Evolutionary conservation across 2,113 vertebrate genomes (phyloP).

Genomic region (Cochlearius cochlearius): DNA sequence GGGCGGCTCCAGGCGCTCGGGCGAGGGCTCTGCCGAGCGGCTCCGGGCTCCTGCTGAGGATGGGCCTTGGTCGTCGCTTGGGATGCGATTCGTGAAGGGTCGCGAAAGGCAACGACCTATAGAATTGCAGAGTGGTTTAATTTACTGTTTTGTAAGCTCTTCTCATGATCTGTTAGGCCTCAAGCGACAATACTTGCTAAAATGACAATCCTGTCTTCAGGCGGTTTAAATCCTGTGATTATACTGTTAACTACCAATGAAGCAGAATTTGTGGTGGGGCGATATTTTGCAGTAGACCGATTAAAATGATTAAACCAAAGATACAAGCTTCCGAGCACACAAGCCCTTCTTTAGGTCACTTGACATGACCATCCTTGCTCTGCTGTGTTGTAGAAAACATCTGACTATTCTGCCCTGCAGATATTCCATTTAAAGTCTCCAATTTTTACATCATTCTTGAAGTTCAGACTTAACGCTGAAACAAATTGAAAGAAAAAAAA

Average conservation of each 20-base stretch:
- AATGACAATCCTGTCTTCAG: not conserved
- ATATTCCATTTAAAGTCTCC: not conserved
- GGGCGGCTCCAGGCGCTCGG: not conserved
- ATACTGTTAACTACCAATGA: not conserved
- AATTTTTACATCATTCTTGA: not conserved
- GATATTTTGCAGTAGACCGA: not conserved
- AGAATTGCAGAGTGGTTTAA: fast-evolving
- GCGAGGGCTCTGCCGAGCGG: not conserved
- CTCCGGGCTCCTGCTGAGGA: fast-evolving
- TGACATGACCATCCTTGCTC: not conserved
- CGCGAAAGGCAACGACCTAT: not conserved
- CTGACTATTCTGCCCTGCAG: not conserved
- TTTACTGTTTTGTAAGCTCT: not conserved
- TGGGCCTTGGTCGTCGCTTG: fast-evolving
- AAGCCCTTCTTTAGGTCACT: not conserved
- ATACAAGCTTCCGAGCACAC: not conserved
- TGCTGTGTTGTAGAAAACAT: not conserved
- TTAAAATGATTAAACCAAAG: not conserved
- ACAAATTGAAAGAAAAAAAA: not conserved
- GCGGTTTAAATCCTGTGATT: not conserved
- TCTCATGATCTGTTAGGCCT: not conserved
- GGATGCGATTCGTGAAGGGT: too few relatives aligned
- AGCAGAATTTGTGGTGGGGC: not conserved
- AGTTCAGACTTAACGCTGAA: not conserved
- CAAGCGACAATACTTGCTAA: not conserved